phyloP scores from a whole-genome alignment of 2,888 invertebrate genomes.

The Lasioglossum oenotherae region DNA sequence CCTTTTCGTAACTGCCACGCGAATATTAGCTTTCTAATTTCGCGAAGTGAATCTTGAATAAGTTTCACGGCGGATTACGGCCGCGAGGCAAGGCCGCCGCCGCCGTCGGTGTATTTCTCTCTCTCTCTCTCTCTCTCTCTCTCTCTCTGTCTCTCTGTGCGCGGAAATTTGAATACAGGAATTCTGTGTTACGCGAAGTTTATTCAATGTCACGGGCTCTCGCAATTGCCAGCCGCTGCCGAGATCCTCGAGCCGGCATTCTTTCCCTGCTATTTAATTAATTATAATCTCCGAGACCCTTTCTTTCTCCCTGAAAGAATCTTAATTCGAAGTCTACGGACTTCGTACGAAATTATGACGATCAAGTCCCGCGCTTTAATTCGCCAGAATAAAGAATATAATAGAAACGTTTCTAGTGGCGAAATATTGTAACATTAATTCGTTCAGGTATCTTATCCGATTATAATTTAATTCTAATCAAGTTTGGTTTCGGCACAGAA shows the following conservation, averaged over 20 bases:
- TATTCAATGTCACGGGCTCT: constrained; percentile 4
- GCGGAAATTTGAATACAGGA: constrained; percentile 7
- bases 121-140: not conserved
- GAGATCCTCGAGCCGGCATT: not conserved
- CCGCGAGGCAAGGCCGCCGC: not conserved
- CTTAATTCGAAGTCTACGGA: not conserved
- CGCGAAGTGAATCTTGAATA: constrained; percentile 23
- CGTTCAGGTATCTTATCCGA: no score
- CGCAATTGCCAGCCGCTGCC: not conserved
- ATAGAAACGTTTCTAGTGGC: not conserved
- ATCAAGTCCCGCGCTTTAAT: not conserved
- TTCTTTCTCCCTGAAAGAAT: not conserved
- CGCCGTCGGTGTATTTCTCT: not conserved
- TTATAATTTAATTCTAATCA: no score
- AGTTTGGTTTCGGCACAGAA: no score
- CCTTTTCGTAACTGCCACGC: constrained; percentile 9
- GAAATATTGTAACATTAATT: not conserved
- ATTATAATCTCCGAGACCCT: not conserved
- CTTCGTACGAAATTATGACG: not conserved
- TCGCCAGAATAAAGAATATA: not conserved
- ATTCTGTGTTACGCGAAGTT: constrained; percentile 5
- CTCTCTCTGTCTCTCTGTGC: not conserved
- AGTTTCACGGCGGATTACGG: constrained; percentile 13
- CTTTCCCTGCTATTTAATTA: constrained; percentile 1
- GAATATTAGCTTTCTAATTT: constrained; percentile 38